Conservation (phyloP, 1,140 invertebrate species). For the Choristoneura fumiferana region DNA sequence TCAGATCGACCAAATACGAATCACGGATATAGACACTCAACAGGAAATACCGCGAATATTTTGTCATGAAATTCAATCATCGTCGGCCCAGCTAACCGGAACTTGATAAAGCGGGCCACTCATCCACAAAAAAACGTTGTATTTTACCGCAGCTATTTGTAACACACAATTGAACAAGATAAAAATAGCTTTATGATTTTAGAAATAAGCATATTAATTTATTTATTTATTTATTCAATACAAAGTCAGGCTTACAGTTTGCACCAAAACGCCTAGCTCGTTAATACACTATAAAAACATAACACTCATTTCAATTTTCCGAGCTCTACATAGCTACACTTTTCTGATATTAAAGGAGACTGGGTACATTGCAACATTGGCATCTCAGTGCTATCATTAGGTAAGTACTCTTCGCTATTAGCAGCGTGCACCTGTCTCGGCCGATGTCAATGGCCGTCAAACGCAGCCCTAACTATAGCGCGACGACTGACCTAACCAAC, state of each 20-base stretch:
- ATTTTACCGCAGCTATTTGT: not conserved
- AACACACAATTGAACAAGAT: no score
- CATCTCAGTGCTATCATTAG: slow-evolving; percentile 1
- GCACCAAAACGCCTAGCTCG: no score
- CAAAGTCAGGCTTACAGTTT: no score
- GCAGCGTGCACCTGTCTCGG: slow-evolving; percentile 55
- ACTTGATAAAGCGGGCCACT: not conserved
- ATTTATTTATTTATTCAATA: no score
- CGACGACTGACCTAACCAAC: slow-evolving; percentile 18
- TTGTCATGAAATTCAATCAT: slow-evolving; percentile 13
- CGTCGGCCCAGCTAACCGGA: slow-evolving; percentile 1
- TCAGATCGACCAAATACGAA: slow-evolving; percentile 3
- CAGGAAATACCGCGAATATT: slow-evolving; percentile 17
- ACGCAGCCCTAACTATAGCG: slow-evolving; percentile 42
- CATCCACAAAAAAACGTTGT: not conserved
- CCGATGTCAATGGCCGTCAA: slow-evolving; percentile 71
- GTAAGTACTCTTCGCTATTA: slow-evolving; percentile 45
- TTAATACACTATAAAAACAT: no score
- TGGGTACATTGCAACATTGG: not conserved
- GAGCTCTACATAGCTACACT: no score
- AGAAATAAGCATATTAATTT: no score
- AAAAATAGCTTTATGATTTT: no score
- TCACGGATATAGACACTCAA: not conserved
- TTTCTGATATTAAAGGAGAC: no score
- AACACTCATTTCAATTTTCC: no score